A percentile compares a stretch with the other conserved stretches of the same genome.
Evolutionary conservation across 2,113 vertebrate genomes (phyloP).

Genomic region (Hippocampus barbouri): DNA sequence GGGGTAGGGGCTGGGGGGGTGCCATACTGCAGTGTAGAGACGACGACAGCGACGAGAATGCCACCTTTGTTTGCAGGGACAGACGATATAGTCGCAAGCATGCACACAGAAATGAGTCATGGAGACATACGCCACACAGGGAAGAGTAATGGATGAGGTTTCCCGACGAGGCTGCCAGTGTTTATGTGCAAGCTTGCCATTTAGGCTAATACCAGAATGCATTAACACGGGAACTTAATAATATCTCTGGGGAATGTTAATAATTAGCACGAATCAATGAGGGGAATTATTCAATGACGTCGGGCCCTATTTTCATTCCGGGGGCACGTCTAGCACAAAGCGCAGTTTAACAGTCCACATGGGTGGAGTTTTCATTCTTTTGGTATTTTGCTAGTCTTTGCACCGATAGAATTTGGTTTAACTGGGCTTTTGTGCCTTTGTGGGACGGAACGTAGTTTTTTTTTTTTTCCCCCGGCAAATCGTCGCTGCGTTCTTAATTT

Average conservation of each 20-base stretch:
- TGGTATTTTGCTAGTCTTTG: too few relatives aligned
- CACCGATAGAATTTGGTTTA: too few relatives aligned
- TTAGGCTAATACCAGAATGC: not conserved
- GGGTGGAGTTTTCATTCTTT: too few relatives aligned
- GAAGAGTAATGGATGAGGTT: slow-evolving; percentile 17
- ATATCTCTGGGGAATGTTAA: not conserved
- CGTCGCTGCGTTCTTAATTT: too few relatives aligned
- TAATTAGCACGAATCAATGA: slow-evolving; percentile 4
- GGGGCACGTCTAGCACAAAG: too few relatives aligned
- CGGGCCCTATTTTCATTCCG: too few relatives aligned
- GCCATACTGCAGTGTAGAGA: slow-evolving; percentile 21
- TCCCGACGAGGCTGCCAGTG: too few relatives aligned
- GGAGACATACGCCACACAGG: slow-evolving; percentile 2
- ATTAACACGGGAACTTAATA: not conserved
- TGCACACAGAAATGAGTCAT: slow-evolving; percentile 7
- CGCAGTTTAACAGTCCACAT: too few relatives aligned
- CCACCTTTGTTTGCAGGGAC: slow-evolving; percentile 49
- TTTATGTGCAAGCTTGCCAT: not conserved
- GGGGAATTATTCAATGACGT: not conserved
- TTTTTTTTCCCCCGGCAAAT: too few relatives aligned
- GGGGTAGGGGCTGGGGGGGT: not conserved
- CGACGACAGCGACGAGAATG: slow-evolving; percentile 17
- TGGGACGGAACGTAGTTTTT: too few relatives aligned
- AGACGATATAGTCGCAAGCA: slow-evolving; percentile 24
- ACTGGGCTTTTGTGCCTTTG: too few relatives aligned